Evolutionary conservation across 2,113 vertebrate genomes (phyloP), one percentile per base, ranked within the genome.

Genomic region (Odocoileus hemionus): DNA sequence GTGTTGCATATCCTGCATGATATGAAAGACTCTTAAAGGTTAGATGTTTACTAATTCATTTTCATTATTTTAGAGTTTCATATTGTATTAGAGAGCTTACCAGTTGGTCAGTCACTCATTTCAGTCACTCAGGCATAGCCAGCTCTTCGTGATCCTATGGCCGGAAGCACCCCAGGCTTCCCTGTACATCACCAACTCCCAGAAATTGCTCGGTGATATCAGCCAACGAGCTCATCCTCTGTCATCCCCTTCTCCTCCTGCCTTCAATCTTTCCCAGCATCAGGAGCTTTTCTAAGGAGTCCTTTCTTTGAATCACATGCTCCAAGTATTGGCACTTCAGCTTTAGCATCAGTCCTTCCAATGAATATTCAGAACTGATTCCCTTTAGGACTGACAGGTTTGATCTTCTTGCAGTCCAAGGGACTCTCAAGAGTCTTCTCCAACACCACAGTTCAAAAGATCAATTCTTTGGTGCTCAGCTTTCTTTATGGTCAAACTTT

Each of bases 51-150:
- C 60, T 85, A 36, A 80, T 96, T 87, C 16, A 74, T 76, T 96
- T 95, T 88, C 83, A 64, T 67, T 33, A 76, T 17, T 28, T 74
- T 89, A 97, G 52, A 93, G 21, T 94, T 97, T 95, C 58, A 61
- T 79, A 93, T 54, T 55, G 16, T 85, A 74, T 74, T 74, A 74
- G 67, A 39, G 19, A 36, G n/a, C 19, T 39, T 74, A 36, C 36
- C 67, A 74, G n/a, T 17, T 67, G 64, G 17, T 67, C 16, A 10
- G 33, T 33, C 60, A 64, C 30, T 19, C 64, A 67, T 17, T 67
- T 67, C 33, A 67, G 33, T 36, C 17, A 21, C 64, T 67, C 64
- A 67, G 7, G 0, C 33, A 67, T 67, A n/a, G 33, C 64, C 17
- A 36, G 10, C 64, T 36, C 33, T 67, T 67, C 36, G 64, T 36